Evolutionary conservation across 2,113 vertebrate species (phyloP).

Genomic region (Osmerus mordax): DNA sequence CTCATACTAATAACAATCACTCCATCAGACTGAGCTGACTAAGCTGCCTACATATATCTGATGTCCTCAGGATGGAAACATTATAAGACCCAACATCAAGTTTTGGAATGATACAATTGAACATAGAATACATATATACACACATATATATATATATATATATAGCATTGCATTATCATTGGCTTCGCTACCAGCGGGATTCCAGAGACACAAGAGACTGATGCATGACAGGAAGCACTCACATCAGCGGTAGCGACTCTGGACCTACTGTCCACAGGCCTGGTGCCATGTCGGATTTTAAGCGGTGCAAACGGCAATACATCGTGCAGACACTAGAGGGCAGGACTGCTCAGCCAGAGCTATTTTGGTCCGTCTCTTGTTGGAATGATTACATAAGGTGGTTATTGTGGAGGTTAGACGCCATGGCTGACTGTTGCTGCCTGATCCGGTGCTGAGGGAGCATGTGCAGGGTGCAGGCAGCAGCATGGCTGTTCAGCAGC

Average conservation of each 20-base stretch:
- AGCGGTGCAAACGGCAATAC: conserved; percentile 19
- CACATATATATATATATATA: no score
- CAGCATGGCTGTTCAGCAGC: conserved; percentile 46
- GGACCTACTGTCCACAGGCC: neutral
- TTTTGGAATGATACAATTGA: neutral
- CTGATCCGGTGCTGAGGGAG: conserved; percentile 54
- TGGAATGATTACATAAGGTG: conserved; percentile 66
- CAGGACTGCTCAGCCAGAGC: conserved; percentile 61
- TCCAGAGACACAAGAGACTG: no score
- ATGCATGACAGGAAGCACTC: no score
- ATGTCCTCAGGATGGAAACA: no score
- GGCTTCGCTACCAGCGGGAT: no score
- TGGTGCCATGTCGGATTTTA: neutral
- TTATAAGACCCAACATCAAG: neutral
- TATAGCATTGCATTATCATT: no score
- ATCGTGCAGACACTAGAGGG: conserved; percentile 59
- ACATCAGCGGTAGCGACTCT: neutral
- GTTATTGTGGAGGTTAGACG: conserved; percentile 62
- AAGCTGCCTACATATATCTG: no score
- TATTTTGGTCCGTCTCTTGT: conserved; percentile 67
- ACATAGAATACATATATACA: no score
- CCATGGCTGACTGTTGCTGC: conserved; percentile 46
- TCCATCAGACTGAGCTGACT: no score
- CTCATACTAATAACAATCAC: neutral
- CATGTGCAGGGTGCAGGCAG: conserved; percentile 44